A percentile compares a stretch with the other conserved stretches of the same genome.
Conservation (phyloP, 2,113 vertebrate species). For the Hirundichthys speculiger region DNA sequence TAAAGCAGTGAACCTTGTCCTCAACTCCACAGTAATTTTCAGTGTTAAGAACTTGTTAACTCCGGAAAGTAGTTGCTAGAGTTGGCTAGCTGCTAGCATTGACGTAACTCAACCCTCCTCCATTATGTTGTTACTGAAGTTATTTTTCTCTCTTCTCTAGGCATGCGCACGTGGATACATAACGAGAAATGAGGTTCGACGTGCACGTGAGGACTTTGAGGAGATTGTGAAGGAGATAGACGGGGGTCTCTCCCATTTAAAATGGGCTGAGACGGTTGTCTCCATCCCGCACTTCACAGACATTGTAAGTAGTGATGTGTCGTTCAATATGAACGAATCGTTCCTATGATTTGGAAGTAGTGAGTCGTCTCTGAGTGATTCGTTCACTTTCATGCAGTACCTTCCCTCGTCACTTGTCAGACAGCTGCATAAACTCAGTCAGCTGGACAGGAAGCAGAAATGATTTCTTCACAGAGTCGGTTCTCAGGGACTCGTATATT, state of each 20-base stretch:
- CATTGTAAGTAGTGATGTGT: conserved; percentile 69
- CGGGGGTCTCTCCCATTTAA: conserved; percentile 76
- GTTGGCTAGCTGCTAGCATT: conserved; percentile 10
- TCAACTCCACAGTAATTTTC: not conserved
- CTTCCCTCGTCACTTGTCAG: too few relatives aligned
- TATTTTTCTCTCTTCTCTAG: conserved; percentile 56
- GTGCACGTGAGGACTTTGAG: conserved; percentile 83
- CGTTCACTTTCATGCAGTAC: too few relatives aligned
- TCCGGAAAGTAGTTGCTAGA: not conserved
- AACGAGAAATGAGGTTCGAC: conserved; percentile 77
- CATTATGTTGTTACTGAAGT: not conserved
- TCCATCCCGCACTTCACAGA: conserved; percentile 80
- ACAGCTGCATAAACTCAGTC: too few relatives aligned
- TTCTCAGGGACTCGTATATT: too few relatives aligned
- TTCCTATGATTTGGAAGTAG: too few relatives aligned
- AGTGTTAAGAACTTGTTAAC: conserved; percentile 1
- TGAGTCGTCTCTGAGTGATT: too few relatives aligned
- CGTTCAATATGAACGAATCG: too few relatives aligned
- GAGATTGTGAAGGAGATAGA: conserved; percentile 86
- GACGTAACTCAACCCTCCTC: not conserved
- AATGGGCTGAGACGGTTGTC: conserved; percentile 78
- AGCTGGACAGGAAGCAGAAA: too few relatives aligned
- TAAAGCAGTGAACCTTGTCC: too few relatives aligned
- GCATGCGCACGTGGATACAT: conserved; percentile 83
- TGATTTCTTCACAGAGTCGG: too few relatives aligned